Evolutionary conservation across 2,888 invertebrate genomes (phyloP), one percentile per base, ranked within the genome.

Genomic region (Phania funesta): DNA sequence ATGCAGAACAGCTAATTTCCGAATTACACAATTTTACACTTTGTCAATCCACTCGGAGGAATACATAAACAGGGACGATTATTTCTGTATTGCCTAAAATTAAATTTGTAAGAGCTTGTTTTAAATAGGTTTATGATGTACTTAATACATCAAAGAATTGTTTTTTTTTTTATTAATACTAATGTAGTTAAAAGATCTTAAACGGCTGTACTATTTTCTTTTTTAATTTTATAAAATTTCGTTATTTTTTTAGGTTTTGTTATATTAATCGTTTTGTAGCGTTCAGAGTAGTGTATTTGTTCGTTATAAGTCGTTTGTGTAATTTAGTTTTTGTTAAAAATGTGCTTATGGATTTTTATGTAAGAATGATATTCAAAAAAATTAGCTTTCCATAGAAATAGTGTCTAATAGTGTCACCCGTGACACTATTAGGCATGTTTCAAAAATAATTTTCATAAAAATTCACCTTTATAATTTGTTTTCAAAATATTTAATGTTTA

Each of bases 141-240:
- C 70, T 60, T 65, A 76, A 67, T 67, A 71, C 41, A 26, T 75
- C 67, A 20, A 52, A 9, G 20, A 48, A 46, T 60, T 54, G 18
- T 22, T 65, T 60, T 79, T 76, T 13, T 24, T 32, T 54, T 67
- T 62, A 50, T 26, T 77, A 22, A 44, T 22, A 24, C 65, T 73
- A 52, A 35, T 76, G 58, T 60, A 50, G 65, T 46, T 80, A 85
- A 85, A 85, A 85, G 85, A 85, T 85, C 85, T 85, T 85, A 85
- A 85, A 85, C 85, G 85, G 85, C 52, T 80, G 79, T 73, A 46
- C 62, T 68, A 52, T 68, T 73, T 75, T 26, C 2, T 22, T 70
- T 70, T 73, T 62, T 24, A 77, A 32, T 56, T 76, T 64, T 71
- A 70, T 75, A 64, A 60, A 65, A 54, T 58, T 73, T 83, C 22